A percentile compares a stretch with the other conserved stretches of the same genome.
phyloP scores from a whole-genome alignment of 2,113 vertebrate genomes.

The Phyllostomus hastatus region DNA sequence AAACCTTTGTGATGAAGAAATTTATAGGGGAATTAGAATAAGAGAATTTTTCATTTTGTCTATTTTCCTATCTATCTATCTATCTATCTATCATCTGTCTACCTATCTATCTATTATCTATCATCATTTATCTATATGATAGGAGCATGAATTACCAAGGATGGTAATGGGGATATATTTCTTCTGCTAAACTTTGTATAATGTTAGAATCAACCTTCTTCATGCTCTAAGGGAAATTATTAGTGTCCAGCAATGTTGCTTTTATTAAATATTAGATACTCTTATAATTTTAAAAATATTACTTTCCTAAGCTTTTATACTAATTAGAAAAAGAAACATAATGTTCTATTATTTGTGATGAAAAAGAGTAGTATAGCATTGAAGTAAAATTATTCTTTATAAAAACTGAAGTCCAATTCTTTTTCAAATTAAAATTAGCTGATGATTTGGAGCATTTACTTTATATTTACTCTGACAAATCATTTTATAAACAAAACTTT shows the following conservation, averaged over 20 bases:
- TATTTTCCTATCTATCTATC: not conserved
- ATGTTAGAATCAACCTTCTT: not conserved
- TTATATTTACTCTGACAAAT: not conserved
- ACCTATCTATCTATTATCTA: not conserved
- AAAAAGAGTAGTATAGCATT: not conserved
- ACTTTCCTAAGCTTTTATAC: not conserved
- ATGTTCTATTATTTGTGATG: not conserved
- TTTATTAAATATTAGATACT: not conserved
- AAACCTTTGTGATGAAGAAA: not conserved
- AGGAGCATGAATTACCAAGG: not conserved
- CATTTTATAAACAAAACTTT: not conserved
- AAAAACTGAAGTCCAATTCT: not conserved
- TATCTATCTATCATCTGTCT: not conserved
- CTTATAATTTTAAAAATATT: not conserved
- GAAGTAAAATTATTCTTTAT: not conserved
- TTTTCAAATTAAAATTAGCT: not conserved
- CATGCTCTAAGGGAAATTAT: not conserved
- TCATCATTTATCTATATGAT: not conserved
- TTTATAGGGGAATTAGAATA: not conserved
- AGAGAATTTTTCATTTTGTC: not conserved
- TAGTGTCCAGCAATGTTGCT: not conserved
- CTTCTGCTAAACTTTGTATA: not conserved
- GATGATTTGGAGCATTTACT: not conserved
- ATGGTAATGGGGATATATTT: not conserved
- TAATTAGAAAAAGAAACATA: not conserved